Evolutionary conservation across 1,140 invertebrate species (phyloP), one percentile per base, ranked within the genome.

Genomic region (Popillia japonica): DNA sequence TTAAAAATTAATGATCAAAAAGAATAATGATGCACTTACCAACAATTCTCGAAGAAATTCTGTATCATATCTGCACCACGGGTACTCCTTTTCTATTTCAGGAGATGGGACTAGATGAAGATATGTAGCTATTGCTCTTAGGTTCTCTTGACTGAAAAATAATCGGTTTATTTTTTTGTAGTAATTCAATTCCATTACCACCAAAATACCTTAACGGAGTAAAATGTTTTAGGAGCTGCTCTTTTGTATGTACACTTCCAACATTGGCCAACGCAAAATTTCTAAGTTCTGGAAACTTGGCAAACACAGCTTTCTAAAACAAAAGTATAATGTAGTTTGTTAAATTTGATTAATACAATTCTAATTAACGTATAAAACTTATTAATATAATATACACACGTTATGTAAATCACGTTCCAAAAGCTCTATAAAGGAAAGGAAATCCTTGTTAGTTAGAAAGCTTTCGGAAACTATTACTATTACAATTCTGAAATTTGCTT

Each of bases 181-280:
- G 27, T 34, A 34, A 34, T 34, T n/a, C 2, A 34, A 34, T 34
- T 34, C 1, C 4, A 7, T 6, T 76, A 76, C 42, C 0, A n/a
- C 1, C 14, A 20, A 76, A 55, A 22, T 87, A 95, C 93, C 90
- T 94, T 59, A 96, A 88, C 68, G 89, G 89, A 48, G 91, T 90
- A 86, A 99, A 98, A 87, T 97, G 93, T 87, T 98, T 97, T 72
- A 92, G 87, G 34, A 99, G 88, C 27, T 93, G 90, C 76, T 95
- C 93, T 79, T 96, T 90, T 0, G 94, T 97, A 85, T 99, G 97
- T 27, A 99, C 94, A 83, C 93, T 95, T 0, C 96, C 96, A 40
- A 99, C 97, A 89, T 98, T 99, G 0, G 96, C 92, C 72, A 99
- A 87, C 0, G 96, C 92, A 88, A 99, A 99, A 68, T 93, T 91